Evolutionary conservation across 1,140 invertebrate species (phyloP), one percentile per base, ranked within the genome.

Genomic region (Ceratina australensis): DNA sequence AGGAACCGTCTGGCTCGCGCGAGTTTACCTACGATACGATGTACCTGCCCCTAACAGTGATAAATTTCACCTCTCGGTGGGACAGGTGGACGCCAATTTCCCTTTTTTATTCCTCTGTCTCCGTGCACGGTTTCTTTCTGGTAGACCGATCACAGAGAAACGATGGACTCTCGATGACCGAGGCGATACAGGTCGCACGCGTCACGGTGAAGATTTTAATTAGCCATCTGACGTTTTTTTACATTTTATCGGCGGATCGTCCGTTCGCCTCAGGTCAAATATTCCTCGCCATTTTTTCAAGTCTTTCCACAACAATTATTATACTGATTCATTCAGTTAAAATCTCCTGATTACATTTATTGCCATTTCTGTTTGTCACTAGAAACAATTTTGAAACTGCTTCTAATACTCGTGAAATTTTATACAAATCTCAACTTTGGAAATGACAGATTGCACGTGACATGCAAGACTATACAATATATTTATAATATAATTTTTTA

Each of bases 21-120:
- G 50, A 57, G 68, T 78, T 78, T 78, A 72, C 76, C 76, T 65
- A 69, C 68, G 76, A 72, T 78, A 72, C 76, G 60, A 79, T 66
- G 61, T 79, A 79, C 77, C 77, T 79, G 76, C 47, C 33, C 67
- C 42, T 42, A 42, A 42, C 71, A 47, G 26, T 74, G 77, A 79
- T 79, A 79, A 79, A 74, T 74, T 74, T 74, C 63, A 10, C 42
- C 24, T 12, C 10, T 7, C n/a, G 52, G 52, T 20, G 24, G 54
- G 42, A 74, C 77, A 79, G 77, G 77, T 79, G 77, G 28, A 66
- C 63, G 76, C 57, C 76, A 57, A 67, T 66, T 50, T 59, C 42
- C 60, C 22, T 52, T 22, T 59, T 49, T 18, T n/a, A 2, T 0
- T 42, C 18, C 2, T 5, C 4, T 20, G n/a, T 18, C 52, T 24